Conservation (phyloP, 2,888 invertebrate species). For the Lasioglossum morio region DNA sequence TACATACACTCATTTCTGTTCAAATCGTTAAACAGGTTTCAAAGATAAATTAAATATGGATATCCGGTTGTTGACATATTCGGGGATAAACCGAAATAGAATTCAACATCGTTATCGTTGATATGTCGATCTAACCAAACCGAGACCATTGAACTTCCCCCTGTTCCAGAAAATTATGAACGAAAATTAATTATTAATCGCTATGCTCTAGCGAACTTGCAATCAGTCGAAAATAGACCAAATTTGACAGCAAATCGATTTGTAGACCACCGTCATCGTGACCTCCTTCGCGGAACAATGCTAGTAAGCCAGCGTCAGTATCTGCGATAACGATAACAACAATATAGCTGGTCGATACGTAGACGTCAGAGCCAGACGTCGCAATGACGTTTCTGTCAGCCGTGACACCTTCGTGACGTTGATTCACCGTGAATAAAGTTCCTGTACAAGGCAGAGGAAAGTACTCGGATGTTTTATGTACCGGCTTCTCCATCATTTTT, state of each 20-base stretch:
- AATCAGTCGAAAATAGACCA: constrained; percentile 6
- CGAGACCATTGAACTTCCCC: too few species aligned
- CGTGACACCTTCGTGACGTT: background rate
- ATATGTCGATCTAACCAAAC: too few species aligned
- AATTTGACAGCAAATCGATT: constrained; percentile 34
- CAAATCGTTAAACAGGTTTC: too few species aligned
- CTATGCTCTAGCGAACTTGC: too few species aligned
- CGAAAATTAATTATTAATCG: too few species aligned
- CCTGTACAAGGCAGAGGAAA: background rate
- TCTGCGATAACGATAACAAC: constrained; percentile 38
- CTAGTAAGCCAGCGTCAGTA: background rate
- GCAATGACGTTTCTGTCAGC: constrained; percentile 26
- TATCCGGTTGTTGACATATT: too few species aligned
- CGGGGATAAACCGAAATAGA: too few species aligned
- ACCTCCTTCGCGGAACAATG: constrained; percentile 47
- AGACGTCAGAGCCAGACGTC: background rate
- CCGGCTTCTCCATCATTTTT: background rate
- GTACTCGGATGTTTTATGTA: background rate
- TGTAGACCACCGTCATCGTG: constrained; percentile 16
- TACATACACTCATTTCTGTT: too few species aligned
- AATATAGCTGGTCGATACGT: constrained; percentile 26
- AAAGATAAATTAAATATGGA: too few species aligned
- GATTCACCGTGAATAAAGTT: background rate
- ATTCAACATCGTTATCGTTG: too few species aligned
- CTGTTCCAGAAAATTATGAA: too few species aligned